Evolutionary conservation across 2,797 vertebrate genomes (phyloP), one percentile per base, ranked within the genome.

Genomic region (Rhodeus uyekii): DNA sequence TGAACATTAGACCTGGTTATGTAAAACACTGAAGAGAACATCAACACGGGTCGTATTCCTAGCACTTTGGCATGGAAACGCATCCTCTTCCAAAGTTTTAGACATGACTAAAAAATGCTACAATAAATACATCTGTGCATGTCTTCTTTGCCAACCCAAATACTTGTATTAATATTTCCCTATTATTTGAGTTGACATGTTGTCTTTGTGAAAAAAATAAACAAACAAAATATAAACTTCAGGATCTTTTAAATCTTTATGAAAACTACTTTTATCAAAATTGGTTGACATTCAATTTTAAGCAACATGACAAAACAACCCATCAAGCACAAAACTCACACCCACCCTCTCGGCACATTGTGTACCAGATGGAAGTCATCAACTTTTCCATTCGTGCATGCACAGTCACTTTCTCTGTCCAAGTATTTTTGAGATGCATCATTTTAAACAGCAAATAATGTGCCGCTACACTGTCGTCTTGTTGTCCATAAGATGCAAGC

Each of bases 291-390:
- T 78, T 81, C 39, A 46, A 63, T 58, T 48, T 81, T 38, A 68
- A 84, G 68, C 63, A 48, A 65, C 69, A 73, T 69, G 78, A 78
- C 60, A 65, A 64, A 71, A 55, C 61, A 79, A 75, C 81, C 68
- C 42, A 32, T 82, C 42, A 76, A 32, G 63, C 63, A 55, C 73
- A 72, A 81, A 80, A 55, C 32, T 38, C 67, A 81, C 71, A 72
- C 83, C 63, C 85, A 80, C 65, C 58, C 76, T 75, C 44, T 83
- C 53, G 14, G 75, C 68, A 73, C 85, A 84, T 44, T 77, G 78
- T 42, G 42, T 55, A 84, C 69, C 85, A 86, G 83, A 86, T 84
- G 85, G 85, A 86, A 86, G 76, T 86, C 80, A 86, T 86, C 64
- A 86, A 82, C 44, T 82, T 84, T 84, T 86, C 75, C 76, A 72